Conservation (phyloP, 2,888 invertebrate species). For the Sussaba pulchella region DNA sequence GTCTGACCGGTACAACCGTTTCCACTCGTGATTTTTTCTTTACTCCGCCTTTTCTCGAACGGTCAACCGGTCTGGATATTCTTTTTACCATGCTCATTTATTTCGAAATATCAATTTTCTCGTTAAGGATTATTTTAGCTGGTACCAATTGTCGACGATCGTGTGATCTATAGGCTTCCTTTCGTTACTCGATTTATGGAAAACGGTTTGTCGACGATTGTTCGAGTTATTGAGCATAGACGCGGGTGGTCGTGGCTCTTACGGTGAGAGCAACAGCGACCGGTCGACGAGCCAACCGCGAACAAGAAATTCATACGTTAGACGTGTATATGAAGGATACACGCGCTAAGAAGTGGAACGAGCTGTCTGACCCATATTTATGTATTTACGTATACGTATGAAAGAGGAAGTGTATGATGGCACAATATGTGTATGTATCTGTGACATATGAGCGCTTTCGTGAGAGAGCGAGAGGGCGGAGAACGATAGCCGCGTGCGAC, state of each 20-base stretch:
- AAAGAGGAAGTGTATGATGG: constrained; percentile 19
- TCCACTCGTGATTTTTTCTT: constrained; percentile 31
- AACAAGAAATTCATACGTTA: constrained; percentile 53
- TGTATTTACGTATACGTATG: constrained; percentile 36
- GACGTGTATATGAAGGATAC: constrained; percentile 25
- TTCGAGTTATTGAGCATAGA: constrained; percentile 24
- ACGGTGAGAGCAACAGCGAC: constrained; percentile 50
- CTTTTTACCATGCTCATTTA: neutral
- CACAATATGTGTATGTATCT: constrained; percentile 5
- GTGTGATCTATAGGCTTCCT: too few relatives aligned
- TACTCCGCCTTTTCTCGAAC: neutral
- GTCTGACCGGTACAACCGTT: constrained; percentile 31
- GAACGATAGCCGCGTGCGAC: constrained; percentile 53
- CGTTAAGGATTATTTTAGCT: neutral
- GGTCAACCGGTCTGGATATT: neutral
- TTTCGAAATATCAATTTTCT: too few relatives aligned
- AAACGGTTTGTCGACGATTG: constrained; percentile 11
- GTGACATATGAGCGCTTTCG: constrained; percentile 20
- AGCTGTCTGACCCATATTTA: constrained; percentile 77
- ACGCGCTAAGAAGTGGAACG: constrained; percentile 72
- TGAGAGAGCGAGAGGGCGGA: constrained; percentile 26
- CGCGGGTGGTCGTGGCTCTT: constrained; percentile 48
- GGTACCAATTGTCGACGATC: too few relatives aligned
- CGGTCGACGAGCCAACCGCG: constrained; percentile 43
- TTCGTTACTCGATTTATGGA: neutral